Base-by-base conservation (phyloP, 2,113 vertebrate genomes). In the Progne subis region DNA sequence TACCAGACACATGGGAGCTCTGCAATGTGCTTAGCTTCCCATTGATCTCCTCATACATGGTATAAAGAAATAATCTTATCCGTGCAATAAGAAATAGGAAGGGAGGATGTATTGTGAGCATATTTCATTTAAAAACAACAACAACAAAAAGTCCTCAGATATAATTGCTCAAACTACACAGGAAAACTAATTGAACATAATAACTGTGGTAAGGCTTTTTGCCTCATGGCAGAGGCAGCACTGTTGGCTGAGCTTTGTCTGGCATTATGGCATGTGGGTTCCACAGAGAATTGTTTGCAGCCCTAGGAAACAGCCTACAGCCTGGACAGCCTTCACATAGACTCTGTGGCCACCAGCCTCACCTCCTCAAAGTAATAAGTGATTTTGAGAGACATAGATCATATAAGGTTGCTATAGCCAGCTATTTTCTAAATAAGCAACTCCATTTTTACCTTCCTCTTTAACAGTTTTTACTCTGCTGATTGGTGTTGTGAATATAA, bases 141-240 rank as follows among this genome's bases (percentile, higher is more conserved):
- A 37, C 37, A 37, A 37, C 37, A 37, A 95, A 82, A 56, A 26
- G 7, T 65, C 68, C 46, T 94, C n/a, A 46, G 61, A 74, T 77
- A 82, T 81, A 92, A 93, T 94, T 92, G 72, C 47, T 95, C 86
- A 92, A 88, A 75, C 86, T 75, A 92, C 92, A 94, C 83, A 86
- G 74, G 60, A 81, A 83, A 95, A 88, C 82, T 94, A 75, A 93
- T 94, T 90, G 80, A 92, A 94, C 77, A 41, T 81, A 88, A 60
- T 95, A 90, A 92, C 44, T 81, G 68, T 83, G 71, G 87, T 83
- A 90, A 90, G 37, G 47, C 18, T 65, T 57, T 86, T 39, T 78
- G 59, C 52, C 70, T 92, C 80, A 52, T 44, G 32, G 63, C 47
- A 82, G 67, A 76, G 46, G 57, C 70, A 93, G 75, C 26, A 41